Percentiles rank a stretch among this genome's conserved stretches.
These are phyloP conservation scores for Heliconius himera DNA, from an alignment of 1,140 invertebrate genomes.

Conservation along the genomic window DNA sequence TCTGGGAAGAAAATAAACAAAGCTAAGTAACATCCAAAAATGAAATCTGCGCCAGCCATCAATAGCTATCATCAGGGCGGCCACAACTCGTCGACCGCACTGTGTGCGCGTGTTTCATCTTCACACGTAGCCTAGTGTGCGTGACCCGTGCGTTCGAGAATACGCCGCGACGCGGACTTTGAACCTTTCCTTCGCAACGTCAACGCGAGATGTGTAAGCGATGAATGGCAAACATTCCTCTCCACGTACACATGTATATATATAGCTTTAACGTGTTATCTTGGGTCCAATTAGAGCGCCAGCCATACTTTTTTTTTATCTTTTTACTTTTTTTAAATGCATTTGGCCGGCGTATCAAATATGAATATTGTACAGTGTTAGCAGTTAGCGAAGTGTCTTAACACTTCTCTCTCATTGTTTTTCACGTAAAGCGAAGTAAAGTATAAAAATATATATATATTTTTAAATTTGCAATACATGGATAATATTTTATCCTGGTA, in stretches of 20 bases:
- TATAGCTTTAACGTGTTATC: not conserved
- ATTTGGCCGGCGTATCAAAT: not conserved
- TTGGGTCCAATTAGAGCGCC: not conserved
- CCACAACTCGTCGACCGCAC: no score
- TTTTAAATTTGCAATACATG: not conserved
- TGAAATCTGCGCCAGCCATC: no score
- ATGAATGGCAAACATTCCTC: conserved; percentile 33
- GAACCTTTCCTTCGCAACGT: conserved; percentile 43
- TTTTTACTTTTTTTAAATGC: not conserved
- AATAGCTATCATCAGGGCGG: no score
- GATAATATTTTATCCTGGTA: not conserved
- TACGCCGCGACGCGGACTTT: conserved; percentile 48
- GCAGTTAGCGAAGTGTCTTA: no score
- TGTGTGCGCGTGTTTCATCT: no score
- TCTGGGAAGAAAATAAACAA: no score
- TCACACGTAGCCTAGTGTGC: not conserved
- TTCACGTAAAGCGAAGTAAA: no score
- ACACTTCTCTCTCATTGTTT: no score
- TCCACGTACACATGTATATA: not conserved
- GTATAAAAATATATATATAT: no score
- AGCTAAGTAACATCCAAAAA: no score
- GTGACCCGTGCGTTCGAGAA: conserved; percentile 44
- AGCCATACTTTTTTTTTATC: not conserved
- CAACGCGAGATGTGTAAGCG: conserved; percentile 30
- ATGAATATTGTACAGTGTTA: no score